These are phyloP conservation scores for Poecilus cupreus DNA, from an alignment of 2,888 invertebrate genomes.

Conservation along the genomic window DNA sequence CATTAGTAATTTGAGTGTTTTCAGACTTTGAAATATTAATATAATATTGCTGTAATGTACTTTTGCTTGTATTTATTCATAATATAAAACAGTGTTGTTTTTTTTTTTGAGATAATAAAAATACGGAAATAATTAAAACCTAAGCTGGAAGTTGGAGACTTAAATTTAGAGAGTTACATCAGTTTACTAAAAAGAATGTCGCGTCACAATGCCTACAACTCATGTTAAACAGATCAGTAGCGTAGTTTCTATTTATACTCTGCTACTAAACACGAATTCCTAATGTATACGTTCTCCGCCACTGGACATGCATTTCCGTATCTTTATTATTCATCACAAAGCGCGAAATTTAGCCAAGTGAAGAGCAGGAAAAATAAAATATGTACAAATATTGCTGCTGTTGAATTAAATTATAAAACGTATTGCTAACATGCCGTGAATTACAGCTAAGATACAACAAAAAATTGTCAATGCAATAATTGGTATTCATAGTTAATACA, in stretches of 20 bases:
- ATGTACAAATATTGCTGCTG: not conserved
- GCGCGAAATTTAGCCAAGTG: constrained; percentile 4
- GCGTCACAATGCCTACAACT: not conserved
- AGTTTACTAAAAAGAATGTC: not conserved
- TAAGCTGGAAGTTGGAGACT: not conserved
- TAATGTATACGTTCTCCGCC: not conserved
- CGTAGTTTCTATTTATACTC: not conserved
- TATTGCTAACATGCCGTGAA: no score
- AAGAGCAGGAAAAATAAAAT: not conserved
- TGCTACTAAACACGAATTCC: not conserved
- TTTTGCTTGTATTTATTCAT: no score
- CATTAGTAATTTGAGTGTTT: not conserved
- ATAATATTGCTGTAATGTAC: no score
- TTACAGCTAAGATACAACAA: no score
- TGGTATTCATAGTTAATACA: no score
- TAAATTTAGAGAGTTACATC: constrained; percentile 36
- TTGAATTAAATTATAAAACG: not conserved
- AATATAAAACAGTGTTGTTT: no score
- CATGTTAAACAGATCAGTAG: not conserved
- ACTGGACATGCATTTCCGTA: not conserved
- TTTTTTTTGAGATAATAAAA: no score
- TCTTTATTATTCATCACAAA: not conserved
- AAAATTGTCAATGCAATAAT: no score
- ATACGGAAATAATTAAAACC: no score
- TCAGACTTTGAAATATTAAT: no score